Base-by-base conservation (phyloP, 2,888 invertebrate species). In the Azorinus chamasolen region DNA sequence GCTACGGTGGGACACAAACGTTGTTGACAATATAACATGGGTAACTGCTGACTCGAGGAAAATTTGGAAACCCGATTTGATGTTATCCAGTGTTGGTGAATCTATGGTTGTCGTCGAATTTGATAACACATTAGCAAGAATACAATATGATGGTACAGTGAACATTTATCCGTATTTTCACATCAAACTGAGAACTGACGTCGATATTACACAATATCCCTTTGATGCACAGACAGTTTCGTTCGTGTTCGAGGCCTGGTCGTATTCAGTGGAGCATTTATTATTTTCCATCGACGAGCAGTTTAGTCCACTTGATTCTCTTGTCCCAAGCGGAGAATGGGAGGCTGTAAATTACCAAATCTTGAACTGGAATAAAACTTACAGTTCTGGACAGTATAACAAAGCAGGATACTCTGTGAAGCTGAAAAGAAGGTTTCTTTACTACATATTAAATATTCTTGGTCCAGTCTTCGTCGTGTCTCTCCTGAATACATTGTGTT, bases 61-160 rank as follows among this genome's bases (percentile, higher is more conserved):
- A 22, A 46, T 79, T 14, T 79, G 71, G 63, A 64, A 66, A n/a
- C 79, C 79, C 6, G 63, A 69, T 41, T 27, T 75, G 12, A 37
- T 61, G 22, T 37, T 70, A n/a, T 32, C 20, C 16, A 39, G 48
- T 39, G 55, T 55, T 12, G 39, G 27, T 24, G 48, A 37, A 16
- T 22, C 54, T 16, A 37, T 62, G 8, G 37, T 45, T 1, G 54
- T 62, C 39, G 12, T 62, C 12, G 20, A 54, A 25, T 20, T 18
- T 24, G 46, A 53, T 3, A 41, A 37, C 61, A 22, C 55, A 65
- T 45, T 58, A 18, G 43, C 61, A 41, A 10, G 55, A 55, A 5
- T 69, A 41, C 16, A 43, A 46, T 16, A 46, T 54, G 37, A 68
- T 55, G 57, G 75, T 48, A 16, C 18, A 41, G 37, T 78, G 24